Evolutionary conservation across 2,888 invertebrate genomes (phyloP).

Genomic region (Hecatera dysodea): DNA sequence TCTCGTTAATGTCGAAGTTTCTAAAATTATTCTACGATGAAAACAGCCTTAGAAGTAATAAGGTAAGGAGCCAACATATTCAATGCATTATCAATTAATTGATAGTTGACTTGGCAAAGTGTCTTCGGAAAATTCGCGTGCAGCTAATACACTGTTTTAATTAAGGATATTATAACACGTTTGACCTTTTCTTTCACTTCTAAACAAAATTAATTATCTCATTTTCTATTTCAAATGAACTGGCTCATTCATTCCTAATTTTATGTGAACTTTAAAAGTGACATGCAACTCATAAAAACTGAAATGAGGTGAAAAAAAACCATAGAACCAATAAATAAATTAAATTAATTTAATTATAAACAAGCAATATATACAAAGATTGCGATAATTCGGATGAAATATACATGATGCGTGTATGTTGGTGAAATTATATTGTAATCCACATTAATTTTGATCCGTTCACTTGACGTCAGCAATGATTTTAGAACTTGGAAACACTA

Average conservation of each 20-base stretch:
- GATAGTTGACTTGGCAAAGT: background rate
- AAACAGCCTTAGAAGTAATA: background rate
- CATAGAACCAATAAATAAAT: conserved; percentile 52
- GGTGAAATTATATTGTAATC: conserved; percentile 38
- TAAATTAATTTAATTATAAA: conserved; percentile 64
- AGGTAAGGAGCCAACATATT: background rate
- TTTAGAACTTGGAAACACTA: background rate
- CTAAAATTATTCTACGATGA: background rate
- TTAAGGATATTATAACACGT: background rate
- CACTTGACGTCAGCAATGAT: background rate
- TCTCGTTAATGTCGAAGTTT: conserved; percentile 12
- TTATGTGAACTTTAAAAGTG: background rate
- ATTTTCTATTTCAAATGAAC: background rate
- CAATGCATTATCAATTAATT: background rate
- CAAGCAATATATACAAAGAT: conserved; percentile 65
- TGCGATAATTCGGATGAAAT: conserved; percentile 60
- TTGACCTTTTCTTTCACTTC: conserved; percentile 7
- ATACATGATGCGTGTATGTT: conserved; percentile 41
- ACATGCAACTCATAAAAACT: background rate
- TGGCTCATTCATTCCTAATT: background rate
- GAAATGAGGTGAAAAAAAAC: conserved; percentile 22
- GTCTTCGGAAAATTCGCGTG: background rate
- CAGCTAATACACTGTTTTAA: background rate
- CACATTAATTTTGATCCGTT: conserved; percentile 13
- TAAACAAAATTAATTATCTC: background rate